Base-by-base conservation (phyloP, 1,140 invertebrate species). In the Drosophila saltans region DNA sequence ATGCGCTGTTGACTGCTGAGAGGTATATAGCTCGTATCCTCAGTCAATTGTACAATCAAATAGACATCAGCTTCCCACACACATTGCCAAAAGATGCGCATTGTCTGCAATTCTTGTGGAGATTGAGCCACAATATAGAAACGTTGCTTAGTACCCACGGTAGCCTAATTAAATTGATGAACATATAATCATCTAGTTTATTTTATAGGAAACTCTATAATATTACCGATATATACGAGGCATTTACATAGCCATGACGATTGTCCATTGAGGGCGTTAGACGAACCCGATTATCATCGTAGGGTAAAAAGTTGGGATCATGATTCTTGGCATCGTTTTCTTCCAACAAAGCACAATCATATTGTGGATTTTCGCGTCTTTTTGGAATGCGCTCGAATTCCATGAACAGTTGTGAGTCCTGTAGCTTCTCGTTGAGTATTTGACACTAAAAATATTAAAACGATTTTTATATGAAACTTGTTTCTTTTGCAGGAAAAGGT, bases 341-440 rank as follows among this genome's bases (percentile, higher is more conserved):
- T 57, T 92, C 92, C 16, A 91, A 69, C 33, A 92, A 43, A 3
- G 91, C 92, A 55, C 91, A 92, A 43, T 88, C 78, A 60, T 92
- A 92, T 26, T 80, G 69, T 3, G 92, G 81, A 77, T 94, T 94
- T 36, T 94, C 93, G 57, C 96, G 95, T 55, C 96, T 95, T 90
- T 97, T 97, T 1, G 96, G 96, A 81, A 98, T 96, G 79, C 96
- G 94, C 90, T 98, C 97, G 93, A 97, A 98, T 91, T 98, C 97
- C 91, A 96, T 95, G 80, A 97, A 95, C 1, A 98, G 94, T 81
- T 97, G 96, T 62, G 95, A 95, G 86, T 97, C 97, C 3, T 94
- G 94, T 77, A 98, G 93, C 89, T 97, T 97, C 67, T 95, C 95
- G 92, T 97, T 96, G 36, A 98, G 93, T 65, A 97, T 93, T 93